Evolutionary conservation across 2,113 vertebrate species (phyloP), one percentile per base, ranked within the genome.

Genomic region (Cisticola juncidis): DNA sequence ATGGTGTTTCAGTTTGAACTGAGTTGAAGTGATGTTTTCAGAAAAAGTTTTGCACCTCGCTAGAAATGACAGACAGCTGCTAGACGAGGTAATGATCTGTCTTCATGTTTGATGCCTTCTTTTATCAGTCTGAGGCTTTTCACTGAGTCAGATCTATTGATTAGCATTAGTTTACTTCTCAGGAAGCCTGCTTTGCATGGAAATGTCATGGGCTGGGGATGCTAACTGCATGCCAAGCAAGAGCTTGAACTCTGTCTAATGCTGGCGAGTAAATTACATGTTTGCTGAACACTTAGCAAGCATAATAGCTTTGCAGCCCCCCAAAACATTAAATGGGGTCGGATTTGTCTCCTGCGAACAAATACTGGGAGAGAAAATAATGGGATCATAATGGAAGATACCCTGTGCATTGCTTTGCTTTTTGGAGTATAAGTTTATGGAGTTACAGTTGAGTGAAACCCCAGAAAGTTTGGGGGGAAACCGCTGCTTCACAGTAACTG

Each of bases 201-300:
- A 96, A 96, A 93, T 95, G 90, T 95, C 90, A 78, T 11, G 64
- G 90, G 69, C 68, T 90, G 80, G 71, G 86, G 82, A 86, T 96
- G 68, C 57, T 87, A 93, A 93, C 90, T 80, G 61, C 62, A 57
- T 92, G 76, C 92, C 92, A 76, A 91, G 90, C 91, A 89, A 96
- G 82, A 94, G 96, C 97, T 91, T 94, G 96, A 98, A 92, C 91
- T 92, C 95, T 94, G 50, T 58, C 88, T 71, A 92, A 95, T 97
- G 97, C 97, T 97, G 94, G 92, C 12, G 28, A 68, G 94, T 91
- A 97, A 96, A 98, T 97, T 98, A 98, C 61, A 81, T 92, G 95
- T 97, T 97, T 98, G 88, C 85, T 65, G 73, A 95, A 81, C 92
- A 80, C 91, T 97, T 83, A 96, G 95, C 83, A 90, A 81, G 58